A percentile compares a stretch with the other conserved stretches of the same genome.
Conservation (phyloP, 2,797 vertebrate species). For the Uromys caudimaculatus region DNA sequence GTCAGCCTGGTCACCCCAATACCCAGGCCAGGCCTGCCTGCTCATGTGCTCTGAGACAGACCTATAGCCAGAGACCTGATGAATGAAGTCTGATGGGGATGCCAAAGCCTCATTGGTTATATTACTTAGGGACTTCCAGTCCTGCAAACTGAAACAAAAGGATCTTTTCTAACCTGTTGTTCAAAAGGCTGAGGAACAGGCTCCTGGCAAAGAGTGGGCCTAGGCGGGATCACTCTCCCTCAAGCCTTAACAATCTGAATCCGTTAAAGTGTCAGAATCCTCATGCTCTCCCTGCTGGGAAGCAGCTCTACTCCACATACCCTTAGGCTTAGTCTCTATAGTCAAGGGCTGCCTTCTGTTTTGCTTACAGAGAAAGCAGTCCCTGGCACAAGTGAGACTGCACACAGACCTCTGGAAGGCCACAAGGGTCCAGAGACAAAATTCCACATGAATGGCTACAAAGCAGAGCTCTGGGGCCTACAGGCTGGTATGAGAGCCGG, state of each 20-base stretch:
- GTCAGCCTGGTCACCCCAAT: not conserved
- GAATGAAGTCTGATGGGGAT: not conserved
- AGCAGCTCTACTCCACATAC: not conserved
- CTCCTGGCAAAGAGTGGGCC: not conserved
- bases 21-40: not conserved
- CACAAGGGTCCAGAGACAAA: not conserved
- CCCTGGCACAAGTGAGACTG: not conserved
- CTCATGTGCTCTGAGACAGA: not conserved
- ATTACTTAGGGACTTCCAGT: not conserved
- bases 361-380: not conserved
- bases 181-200: not conserved
- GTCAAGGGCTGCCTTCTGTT: not conserved
- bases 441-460: not conserved
- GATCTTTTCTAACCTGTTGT: not conserved
- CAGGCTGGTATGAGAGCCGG: not conserved
- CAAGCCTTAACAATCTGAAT: not conserved
- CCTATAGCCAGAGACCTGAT: not conserved
- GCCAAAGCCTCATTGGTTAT: not conserved
- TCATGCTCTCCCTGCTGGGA: not conserved
- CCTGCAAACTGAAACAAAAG: not conserved
- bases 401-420: not conserved
- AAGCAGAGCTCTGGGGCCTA: not conserved
- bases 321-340: not conserved
- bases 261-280: too few species aligned
- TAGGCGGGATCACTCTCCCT: too few species aligned